Evolutionary conservation across 2,888 invertebrate genomes (phyloP), one percentile per base, ranked within the genome.

Genomic region (Hypomecis punctinalis): DNA sequence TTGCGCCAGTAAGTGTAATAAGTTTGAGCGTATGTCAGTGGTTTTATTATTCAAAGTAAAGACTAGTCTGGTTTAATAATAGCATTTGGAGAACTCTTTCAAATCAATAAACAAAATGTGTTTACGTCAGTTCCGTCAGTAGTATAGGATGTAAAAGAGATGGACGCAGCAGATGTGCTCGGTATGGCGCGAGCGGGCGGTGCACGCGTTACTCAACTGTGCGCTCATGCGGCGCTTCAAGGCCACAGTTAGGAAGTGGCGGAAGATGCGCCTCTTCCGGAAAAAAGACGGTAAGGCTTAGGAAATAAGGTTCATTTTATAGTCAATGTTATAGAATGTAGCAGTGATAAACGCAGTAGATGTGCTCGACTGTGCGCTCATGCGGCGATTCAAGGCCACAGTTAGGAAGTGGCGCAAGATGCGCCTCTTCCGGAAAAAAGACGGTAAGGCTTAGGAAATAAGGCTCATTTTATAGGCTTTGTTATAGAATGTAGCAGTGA

Each of bases 391-490:
- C 84, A 93, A 91, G 72, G 76, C 79, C n/a, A 89, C 89, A 37
- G 90, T 91, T 49, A 89, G 85, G 85, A 91, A 84, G 89, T 93
- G 91, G 91, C 89, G 91, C 77, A 91, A 83, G 69, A 92, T 93
- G 92, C 90, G 91, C 84, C 85, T 93, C 76, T 93, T 93, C 83
- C 85, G 88, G 8, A 91, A 89, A 66, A 81, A 84, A 73, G 90
- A 92, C 61, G 91, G 90, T 90, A 67, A 86, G 57, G 40, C 48
- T 40, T 33, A 11, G 84, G 37, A 6, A 6, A 7, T 5, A 6
- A 6, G 37, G 37, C 37, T 37, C n/a, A n/a, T n/a, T n/a, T n/a
- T n/a, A n/a, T n/a, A n/a, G n/a, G n/a, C n/a, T n/a, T n/a, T n/a
- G n/a, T n/a, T n/a, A n/a, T n/a, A n/a, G n/a, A n/a, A n/a, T n/a